A percentile compares a stretch with the other conserved stretches of the same genome.
Evolutionary conservation across 2,888 invertebrate species (phyloP).

Genomic region (Tinea trinotella): DNA sequence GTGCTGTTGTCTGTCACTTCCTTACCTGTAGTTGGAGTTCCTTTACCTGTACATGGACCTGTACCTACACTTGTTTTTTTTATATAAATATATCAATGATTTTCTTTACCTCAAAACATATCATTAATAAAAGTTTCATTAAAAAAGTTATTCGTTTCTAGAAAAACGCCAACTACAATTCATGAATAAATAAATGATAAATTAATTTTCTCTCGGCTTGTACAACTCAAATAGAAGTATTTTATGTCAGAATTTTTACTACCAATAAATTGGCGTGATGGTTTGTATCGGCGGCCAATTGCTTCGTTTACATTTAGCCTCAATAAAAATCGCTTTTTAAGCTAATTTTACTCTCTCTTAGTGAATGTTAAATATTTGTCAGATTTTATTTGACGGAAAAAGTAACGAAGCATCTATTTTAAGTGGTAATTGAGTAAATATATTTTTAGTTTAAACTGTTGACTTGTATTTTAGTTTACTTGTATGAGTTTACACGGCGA

Average conservation of each 20-base stretch:
- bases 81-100: too few relatives aligned
- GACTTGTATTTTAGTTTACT: background rate
- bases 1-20: too few relatives aligned
- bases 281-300: slow-evolving; percentile 4
- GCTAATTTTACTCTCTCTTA: slow-evolving; percentile 2
- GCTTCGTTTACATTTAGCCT: slow-evolving; percentile 3
- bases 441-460: background rate
- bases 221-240: slow-evolving; percentile 2
- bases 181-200: background rate
- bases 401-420: background rate
- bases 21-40: too few relatives aligned
- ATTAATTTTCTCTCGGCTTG: background rate
- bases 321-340: slow-evolving; percentile 9
- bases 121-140: too few relatives aligned
- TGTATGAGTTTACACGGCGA: background rate
- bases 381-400: background rate
- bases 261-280: slow-evolving; percentile 5
- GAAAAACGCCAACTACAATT: background rate
- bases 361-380: slow-evolving; percentile 3
- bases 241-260: background rate
- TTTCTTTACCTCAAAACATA: too few relatives aligned
- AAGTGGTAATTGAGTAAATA: background rate
- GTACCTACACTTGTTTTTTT: too few relatives aligned
- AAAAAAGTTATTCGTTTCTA: too few relatives aligned
- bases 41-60: too few relatives aligned